Conservation (phyloP, 1,140 invertebrate genomes). For the Sitophilus oryzae region DNA sequence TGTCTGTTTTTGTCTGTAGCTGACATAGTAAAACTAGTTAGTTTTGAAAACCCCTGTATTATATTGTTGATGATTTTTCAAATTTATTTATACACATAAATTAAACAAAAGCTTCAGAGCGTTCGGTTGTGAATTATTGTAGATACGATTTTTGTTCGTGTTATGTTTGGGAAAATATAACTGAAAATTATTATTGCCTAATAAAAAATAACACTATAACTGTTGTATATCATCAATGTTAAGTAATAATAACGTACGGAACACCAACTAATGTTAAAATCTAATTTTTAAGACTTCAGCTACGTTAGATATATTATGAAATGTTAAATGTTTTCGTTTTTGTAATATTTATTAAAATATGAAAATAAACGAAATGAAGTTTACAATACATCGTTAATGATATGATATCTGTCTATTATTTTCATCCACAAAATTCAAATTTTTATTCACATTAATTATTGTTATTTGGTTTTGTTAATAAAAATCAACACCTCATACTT, state of each 20-base stretch:
- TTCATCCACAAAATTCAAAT: no score
- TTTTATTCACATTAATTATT: not conserved
- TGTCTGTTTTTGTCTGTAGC: no score
- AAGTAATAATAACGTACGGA: conserved; percentile 38
- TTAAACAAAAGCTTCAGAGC: no score
- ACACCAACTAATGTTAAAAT: conserved; percentile 39
- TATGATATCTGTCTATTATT: not conserved
- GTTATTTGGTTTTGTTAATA: not conserved
- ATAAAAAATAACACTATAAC: conserved; percentile 8
- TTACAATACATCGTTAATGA: conserved; percentile 36
- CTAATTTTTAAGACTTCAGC: conserved; percentile 34
- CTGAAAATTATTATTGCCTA: conserved; percentile 6
- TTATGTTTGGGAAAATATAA: no score
- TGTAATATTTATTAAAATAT: conserved; percentile 36
- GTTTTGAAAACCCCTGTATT: no score
- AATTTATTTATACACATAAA: no score
- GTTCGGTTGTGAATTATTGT: no score
- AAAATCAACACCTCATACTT: not conserved
- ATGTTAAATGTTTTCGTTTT: conserved; percentile 43
- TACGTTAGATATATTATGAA: conserved; percentile 40
- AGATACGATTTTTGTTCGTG: no score
- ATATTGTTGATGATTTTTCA: no score
- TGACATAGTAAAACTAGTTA: no score
- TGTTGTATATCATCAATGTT: conserved; percentile 20
- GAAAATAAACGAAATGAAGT: conserved; percentile 34